A percentile compares a stretch with the other conserved stretches of the same genome.
These are phyloP conservation scores for Bambusicola thoracicus DNA, from an alignment of 2,113 vertebrate species.

Conservation along the genomic window DNA sequence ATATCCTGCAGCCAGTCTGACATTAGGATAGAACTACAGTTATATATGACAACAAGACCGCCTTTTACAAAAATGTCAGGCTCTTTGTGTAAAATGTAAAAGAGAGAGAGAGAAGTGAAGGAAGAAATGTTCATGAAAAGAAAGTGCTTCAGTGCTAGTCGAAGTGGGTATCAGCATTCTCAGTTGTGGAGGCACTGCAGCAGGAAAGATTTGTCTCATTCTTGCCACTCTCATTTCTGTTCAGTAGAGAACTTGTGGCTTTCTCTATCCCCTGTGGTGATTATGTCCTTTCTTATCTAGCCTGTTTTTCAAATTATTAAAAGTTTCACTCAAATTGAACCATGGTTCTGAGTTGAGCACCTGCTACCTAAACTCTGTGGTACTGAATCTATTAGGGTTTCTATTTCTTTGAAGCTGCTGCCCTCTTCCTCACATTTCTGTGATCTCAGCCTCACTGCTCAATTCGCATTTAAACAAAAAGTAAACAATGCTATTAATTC, in stretches of 20 bases:
- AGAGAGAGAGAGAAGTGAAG: not conserved
- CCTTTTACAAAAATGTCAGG: not conserved
- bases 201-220: not conserved
- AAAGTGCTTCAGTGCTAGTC: not conserved
- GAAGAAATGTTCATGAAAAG: not conserved
- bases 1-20: not conserved
- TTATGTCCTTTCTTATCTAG: not conserved
- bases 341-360: not conserved
- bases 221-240: not conserved
- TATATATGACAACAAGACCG: rapidly evolving
- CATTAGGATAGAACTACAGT: not conserved
- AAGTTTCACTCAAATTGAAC: not conserved
- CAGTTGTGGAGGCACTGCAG: not conserved
- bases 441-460: not conserved
- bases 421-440: not conserved
- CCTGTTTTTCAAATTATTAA: not conserved
- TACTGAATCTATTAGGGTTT: not conserved
- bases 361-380: not conserved
- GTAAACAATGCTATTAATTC: not conserved
- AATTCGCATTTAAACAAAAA: not conserved
- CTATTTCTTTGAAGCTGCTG: conserved; percentile 3
- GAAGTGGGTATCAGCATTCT: not conserved
- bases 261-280: not conserved
- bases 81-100: not conserved
- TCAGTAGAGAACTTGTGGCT: not conserved